A percentile compares a stretch with the other conserved stretches of the same genome.
phyloP scores from a whole-genome alignment of 2,113 vertebrate genomes.

The Tringa solitaria region DNA sequence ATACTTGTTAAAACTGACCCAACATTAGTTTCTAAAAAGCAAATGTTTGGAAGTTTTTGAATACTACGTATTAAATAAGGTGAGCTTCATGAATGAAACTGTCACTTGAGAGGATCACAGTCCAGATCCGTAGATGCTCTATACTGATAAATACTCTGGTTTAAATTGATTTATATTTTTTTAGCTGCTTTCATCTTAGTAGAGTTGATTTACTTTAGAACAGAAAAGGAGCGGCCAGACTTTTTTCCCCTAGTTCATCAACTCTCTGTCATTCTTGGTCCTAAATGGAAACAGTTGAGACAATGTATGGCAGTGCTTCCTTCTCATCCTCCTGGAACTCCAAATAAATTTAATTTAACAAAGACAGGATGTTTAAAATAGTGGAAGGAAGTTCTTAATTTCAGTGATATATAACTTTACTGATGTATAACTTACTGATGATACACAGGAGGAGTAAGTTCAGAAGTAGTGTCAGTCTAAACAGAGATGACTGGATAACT shows the following conservation, averaged over 20 bases:
- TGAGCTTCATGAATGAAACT: background rate
- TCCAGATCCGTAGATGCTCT: background rate
- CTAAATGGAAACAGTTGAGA: background rate
- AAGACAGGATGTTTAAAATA: constrained; percentile 9
- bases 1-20: background rate
- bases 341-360: constrained; percentile 7
- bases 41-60: background rate
- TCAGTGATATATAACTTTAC: background rate
- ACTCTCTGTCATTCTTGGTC: background rate
- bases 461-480: background rate
- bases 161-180: background rate
- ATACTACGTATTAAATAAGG: background rate
- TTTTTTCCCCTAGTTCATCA: background rate
- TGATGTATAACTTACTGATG: too few species aligned
- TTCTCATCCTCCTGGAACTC: background rate
- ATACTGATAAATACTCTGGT: background rate
- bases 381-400: background rate
- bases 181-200: background rate
- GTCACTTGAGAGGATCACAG: background rate
- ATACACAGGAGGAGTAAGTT: background rate
- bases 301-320: background rate
- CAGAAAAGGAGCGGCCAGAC: background rate
- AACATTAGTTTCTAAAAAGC: background rate
- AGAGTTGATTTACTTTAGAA: background rate
- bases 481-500: background rate